Base-by-base conservation (phyloP, 2,113 vertebrate species). In the Ictidomys tridecemlineatus region DNA sequence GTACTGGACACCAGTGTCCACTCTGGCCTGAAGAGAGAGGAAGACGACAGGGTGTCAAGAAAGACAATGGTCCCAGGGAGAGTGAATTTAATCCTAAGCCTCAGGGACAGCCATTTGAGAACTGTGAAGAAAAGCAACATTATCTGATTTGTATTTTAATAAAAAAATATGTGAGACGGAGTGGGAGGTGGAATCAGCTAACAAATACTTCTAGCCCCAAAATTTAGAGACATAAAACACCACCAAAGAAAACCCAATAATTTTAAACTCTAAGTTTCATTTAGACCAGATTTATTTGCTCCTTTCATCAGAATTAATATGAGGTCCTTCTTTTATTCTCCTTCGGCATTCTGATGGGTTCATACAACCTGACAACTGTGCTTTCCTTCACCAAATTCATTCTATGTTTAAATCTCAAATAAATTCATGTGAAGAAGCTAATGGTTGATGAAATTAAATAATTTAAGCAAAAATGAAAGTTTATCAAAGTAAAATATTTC, bases 381-480 rank as follows among this genome's bases (percentile, higher is more conserved):
- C 32, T 70, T 83, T 61, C 39, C 80, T 76, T 95, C 34, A 61
- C 17, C n/a, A 70, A 86, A 82, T 79, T 96, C 84, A 93, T 70
- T 58, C 11, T 11, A 79, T 74, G 45, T 76, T 85, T 96, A 89
- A 65, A 89, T 14, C 42, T 37, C 51, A 39, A 84, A 28, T 65
- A 56, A 92, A 82, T 58, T 72, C 63, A 48, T n/a, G 10, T 69
- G 63, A 94, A 67, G 45, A 77, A 97, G 45, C 69, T 24, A 93
- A 72, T 77, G 85, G 80, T 7, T 17, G 65, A 48, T 77, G 56
- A 79, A 73, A 74, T 94, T 17, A 92, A 26, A 79, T 80, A 83
- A 79, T 22, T 89, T 63, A 78, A 69, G 69, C 69, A 89, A 96
- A 84, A 76, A 77, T 58, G 56, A 74, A 95, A 73, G 20, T 73